phyloP scores from a whole-genome alignment of 2,888 invertebrate genomes.

The Dascillus cervinus region DNA sequence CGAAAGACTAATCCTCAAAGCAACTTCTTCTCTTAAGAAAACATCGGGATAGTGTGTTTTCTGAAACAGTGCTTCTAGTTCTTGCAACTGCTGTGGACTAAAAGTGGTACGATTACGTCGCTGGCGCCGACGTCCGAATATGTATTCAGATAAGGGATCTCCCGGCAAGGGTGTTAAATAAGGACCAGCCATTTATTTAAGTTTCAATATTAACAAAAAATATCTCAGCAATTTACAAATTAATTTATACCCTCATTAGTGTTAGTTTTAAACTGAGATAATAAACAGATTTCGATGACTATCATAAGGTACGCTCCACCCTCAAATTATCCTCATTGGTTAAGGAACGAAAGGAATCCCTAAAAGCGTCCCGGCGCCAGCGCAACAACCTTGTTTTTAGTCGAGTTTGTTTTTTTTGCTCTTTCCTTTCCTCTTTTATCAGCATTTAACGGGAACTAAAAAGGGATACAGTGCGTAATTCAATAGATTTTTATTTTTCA shows the following conservation, averaged over 20 bases:
- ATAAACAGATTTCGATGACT: conserved; percentile 19
- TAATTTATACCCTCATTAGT: conserved; percentile 13
- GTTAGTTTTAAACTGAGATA: conserved; percentile 22
- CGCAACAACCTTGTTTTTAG: conserved; percentile 22
- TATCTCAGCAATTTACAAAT: background rate
- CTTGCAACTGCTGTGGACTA: conserved; percentile 87
- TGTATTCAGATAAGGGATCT: conserved; percentile 84
- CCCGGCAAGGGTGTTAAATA: conserved; percentile 79
- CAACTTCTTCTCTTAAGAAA: conserved; percentile 81
- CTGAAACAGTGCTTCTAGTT: conserved; percentile 85
- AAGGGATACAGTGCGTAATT: no score
- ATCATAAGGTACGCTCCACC: conserved; percentile 36
- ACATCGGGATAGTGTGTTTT: conserved; percentile 95
- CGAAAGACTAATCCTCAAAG: conserved; percentile 80
- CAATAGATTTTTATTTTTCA: no score
- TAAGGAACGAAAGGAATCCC: conserved; percentile 27
- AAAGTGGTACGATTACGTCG: conserved; percentile 89
- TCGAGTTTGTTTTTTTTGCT: no score
- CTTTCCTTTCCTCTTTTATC: no score
- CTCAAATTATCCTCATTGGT: conserved; percentile 34
- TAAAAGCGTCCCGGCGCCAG: conserved; percentile 38
- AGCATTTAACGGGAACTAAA: no score
- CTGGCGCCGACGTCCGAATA: conserved; percentile 84
- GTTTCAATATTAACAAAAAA: background rate
- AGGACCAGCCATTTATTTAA: conserved; percentile 67